phyloP scores from a whole-genome alignment of 53 echinoderm and acorn worm species.

The Apostichopus leukothele region DNA sequence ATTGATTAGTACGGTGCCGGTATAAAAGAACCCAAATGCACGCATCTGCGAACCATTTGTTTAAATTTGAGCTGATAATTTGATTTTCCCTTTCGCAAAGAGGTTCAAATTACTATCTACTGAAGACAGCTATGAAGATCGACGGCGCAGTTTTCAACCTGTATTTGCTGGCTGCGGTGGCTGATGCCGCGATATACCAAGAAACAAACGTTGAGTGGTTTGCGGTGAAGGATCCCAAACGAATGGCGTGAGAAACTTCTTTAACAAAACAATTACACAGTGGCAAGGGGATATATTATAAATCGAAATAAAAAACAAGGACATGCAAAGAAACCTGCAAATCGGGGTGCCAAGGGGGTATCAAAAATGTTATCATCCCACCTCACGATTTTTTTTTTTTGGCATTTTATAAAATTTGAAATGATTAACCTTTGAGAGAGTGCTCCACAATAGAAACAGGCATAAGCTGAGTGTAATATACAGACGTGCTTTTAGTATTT shows the following conservation, averaged over 20 bases:
- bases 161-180: not conserved
- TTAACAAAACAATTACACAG: not conserved
- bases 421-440: not conserved
- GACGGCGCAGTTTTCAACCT: not conserved
- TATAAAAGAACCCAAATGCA: constrained; percentile 17
- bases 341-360: not conserved
- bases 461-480: not conserved
- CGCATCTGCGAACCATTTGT: constrained; percentile 42
- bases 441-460: not conserved
- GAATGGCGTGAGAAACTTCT: not conserved
- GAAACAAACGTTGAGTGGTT: not conserved
- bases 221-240: not conserved
- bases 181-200: too few species aligned
- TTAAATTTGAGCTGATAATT: constrained; percentile 26
- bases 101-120: constrained; percentile 42
- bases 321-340: not conserved
- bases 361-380: not conserved
- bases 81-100: constrained; percentile 34
- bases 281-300: not conserved
- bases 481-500: too few species aligned
- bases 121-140: not conserved
- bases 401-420: not conserved
- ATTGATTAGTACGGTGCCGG: constrained; percentile 49
- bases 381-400: not conserved
- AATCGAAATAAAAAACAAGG: not conserved